A percentile compares a stretch with the other conserved stretches of the same genome.
Evolutionary conservation across 1,140 invertebrate species (phyloP).

Genomic region (Catajapyx aquilonaris): DNA sequence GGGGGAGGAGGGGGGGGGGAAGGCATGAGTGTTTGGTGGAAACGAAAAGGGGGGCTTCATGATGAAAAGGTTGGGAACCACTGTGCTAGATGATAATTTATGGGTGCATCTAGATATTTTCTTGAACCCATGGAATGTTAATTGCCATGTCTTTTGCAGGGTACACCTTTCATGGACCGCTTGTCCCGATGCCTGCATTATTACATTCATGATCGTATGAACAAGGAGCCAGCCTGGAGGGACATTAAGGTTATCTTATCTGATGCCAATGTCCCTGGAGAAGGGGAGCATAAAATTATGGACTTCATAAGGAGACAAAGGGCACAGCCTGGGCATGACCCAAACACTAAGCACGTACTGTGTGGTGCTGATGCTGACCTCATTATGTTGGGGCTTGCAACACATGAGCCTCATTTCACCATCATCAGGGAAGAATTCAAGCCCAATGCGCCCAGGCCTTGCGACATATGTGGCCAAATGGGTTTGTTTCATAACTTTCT

Average conservation of each 20-base stretch:
- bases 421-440: slow-evolving; percentile 97
- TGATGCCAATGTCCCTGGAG: slow-evolving; percentile 95
- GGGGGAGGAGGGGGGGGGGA: no score
- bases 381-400: slow-evolving; percentile 96
- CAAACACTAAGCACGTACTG: slow-evolving; percentile 91
- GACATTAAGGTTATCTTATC: slow-evolving; percentile 89
- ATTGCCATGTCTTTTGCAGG: slow-evolving; percentile 35
- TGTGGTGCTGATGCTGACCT: slow-evolving; percentile 97
- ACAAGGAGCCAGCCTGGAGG: slow-evolving; percentile 89
- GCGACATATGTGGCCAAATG: slow-evolving; percentile 88
- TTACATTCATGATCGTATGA: slow-evolving; percentile 85
- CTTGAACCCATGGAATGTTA: no score
- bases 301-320: slow-evolving; percentile 92
- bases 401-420: slow-evolving; percentile 97
- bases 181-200: slow-evolving; percentile 87
- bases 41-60: no score
- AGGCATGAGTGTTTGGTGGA: no score
- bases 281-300: slow-evolving; percentile 99
- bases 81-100: no score
- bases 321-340: slow-evolving; percentile 87
- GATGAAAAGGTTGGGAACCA: no score
- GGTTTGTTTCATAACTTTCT: slow-evolving; percentile 32
- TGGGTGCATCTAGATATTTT: no score
- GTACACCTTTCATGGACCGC: slow-evolving; percentile 94
- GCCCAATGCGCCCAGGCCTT: slow-evolving; percentile 86